Evolutionary conservation across 2,888 invertebrate species (phyloP).

Genomic region (Apotomis turbidana): DNA sequence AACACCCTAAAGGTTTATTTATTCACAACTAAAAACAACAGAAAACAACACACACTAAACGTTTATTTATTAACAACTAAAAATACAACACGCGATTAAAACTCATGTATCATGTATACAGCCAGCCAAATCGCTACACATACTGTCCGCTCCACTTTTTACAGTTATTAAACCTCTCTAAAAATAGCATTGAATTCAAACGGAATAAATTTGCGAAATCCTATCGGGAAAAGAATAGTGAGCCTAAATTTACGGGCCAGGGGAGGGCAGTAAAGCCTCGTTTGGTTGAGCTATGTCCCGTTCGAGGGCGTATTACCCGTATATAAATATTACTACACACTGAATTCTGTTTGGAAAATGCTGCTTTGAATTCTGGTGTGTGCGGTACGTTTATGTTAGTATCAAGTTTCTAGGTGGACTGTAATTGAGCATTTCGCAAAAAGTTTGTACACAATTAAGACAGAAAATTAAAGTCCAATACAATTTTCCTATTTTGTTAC

Average conservation of each 20-base stretch:
- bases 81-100: too few species aligned
- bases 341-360: constrained; percentile 23
- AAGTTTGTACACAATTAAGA: too few species aligned
- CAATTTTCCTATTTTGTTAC: too few species aligned
- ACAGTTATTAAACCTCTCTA: constrained; percentile 12
- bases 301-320: constrained; percentile 62
- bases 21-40: too few species aligned
- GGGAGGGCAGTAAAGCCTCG: constrained; percentile 77
- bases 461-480: too few species aligned
- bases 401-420: neutral
- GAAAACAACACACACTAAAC: too few species aligned
- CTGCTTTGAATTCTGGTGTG: neutral
- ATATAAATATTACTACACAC: constrained; percentile 51
- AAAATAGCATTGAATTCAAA: constrained; percentile 38
- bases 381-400: neutral
- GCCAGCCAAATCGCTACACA: neutral
- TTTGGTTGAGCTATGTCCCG: constrained; percentile 77
- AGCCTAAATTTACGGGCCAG: constrained; percentile 74
- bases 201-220: constrained; percentile 75
- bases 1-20: too few species aligned
- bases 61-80: too few species aligned
- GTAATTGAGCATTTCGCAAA: too few species aligned
- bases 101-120: neutral
- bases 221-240: constrained; percentile 79
- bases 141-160: neutral